Base-by-base conservation (phyloP, 2,113 vertebrate genomes). In the Embiotoca jacksoni region DNA sequence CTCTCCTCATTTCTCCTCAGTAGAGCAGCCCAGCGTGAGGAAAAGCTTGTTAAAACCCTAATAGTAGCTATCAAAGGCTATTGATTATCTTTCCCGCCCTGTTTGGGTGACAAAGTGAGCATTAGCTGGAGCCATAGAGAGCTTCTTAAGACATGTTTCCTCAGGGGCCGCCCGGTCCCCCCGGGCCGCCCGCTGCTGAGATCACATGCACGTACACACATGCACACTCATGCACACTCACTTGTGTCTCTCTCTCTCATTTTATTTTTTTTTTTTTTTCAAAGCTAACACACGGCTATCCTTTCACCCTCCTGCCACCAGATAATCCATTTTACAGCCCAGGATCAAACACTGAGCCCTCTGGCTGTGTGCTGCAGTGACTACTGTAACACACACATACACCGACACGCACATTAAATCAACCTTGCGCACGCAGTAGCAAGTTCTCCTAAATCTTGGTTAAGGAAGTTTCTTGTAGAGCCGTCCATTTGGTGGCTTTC, bases 21-120 rank as follows among this genome's bases (percentile, higher is more conserved):
- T 72, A 71, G 85, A 88, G 89, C 92, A 93, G 85, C 83, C 87
- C 90, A 92, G 89, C 91, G 82, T 90, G 90, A 94, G 94, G 91
- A 93, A 94, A 93, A 94, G 92, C 93, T 94, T 93, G 94, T 95
- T 94, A 93, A 89, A 93, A 93, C 93, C 85, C 93, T 92, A 92
- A 91, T 93, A 85, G 91, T 90, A 79, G 91, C 92, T 94, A 94
- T 96, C 94, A 94, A 94, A 93, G 93, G 93, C 87, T 95, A 96
- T 95, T 94, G 95, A 96, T 96, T 96, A 95, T 92, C 94, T 92
- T 94, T 96, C 94, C 88, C 58, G 90, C 92, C 87, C 94, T 85
- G 91, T 95, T 95, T 94, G 93, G 92, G 93, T 95, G 95, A 95
- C 94, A 96, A 95, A 89, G 61, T 93, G 93, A 95, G 94, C 94